phyloP scores from a whole-genome alignment of 2,888 invertebrate species.

The Drosophila subquinaria region DNA sequence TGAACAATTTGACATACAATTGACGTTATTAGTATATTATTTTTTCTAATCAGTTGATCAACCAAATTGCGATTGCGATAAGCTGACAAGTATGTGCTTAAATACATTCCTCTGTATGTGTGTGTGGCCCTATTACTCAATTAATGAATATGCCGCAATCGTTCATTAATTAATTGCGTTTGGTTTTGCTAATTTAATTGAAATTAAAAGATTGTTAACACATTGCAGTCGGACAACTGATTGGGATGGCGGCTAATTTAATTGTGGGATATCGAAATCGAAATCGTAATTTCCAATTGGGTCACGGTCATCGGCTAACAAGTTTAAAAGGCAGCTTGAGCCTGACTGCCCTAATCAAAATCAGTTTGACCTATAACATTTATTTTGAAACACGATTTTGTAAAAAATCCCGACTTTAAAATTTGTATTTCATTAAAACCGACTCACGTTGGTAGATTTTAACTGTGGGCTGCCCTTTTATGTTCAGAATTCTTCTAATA shows the following conservation, averaged over 20 bases:
- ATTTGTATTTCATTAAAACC: too few relatives aligned
- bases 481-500: slow-evolving; percentile 36
- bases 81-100: slow-evolving; percentile 8
- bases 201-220: slow-evolving; percentile 39
- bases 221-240: slow-evolving; percentile 4
- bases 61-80: slow-evolving; percentile 40
- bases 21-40: slow-evolving; percentile 21
- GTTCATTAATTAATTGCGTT: slow-evolving; percentile 40
- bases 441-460: neutral
- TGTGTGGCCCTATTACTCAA: slow-evolving; percentile 38
- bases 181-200: slow-evolving; percentile 35
- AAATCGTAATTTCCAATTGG: slow-evolving; percentile 53
- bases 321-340: neutral
- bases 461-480: slow-evolving; percentile 22
- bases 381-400: neutral
- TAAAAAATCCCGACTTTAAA: too few relatives aligned
- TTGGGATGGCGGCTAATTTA: slow-evolving; percentile 27
- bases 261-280: slow-evolving; percentile 25
- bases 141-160: slow-evolving; percentile 41
- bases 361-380: neutral
- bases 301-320: slow-evolving; percentile 62
- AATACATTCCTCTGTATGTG: slow-evolving; percentile 1
- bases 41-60: slow-evolving; percentile 50
- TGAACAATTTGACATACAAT: slow-evolving; percentile 38
- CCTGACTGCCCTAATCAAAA: neutral